phyloP scores from a whole-genome alignment of 1,140 invertebrate genomes.

The Babylonia areolata region DNA sequence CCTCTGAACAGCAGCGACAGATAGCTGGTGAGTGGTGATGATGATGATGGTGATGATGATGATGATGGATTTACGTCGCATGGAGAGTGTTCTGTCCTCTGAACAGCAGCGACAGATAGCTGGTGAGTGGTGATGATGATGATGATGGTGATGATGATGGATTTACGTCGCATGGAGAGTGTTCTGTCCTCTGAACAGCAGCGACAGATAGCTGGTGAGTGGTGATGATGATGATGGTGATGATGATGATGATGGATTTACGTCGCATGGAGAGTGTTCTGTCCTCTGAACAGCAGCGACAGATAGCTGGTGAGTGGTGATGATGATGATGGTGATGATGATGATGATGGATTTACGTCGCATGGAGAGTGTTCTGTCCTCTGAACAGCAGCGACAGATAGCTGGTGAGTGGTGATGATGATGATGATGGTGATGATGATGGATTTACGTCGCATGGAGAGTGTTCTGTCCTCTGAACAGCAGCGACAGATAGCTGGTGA shows the following conservation, averaged over 20 bases:
- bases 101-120: conserved; percentile 75
- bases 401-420: conserved; percentile 54
- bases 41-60: conserved; percentile 55
- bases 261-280: conserved; percentile 75
- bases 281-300: conserved; percentile 74
- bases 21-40: conserved; percentile 45
- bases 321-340: background rate
- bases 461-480: conserved; percentile 76
- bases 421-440: background rate
- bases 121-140: conserved; percentile 53
- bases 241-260: conserved; percentile 76
- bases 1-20: conserved; percentile 74
- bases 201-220: conserved; percentile 66
- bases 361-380: conserved; percentile 75
- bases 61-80: conserved; percentile 76
- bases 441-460: conserved; percentile 76
- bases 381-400: conserved; percentile 75
- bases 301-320: conserved; percentile 63
- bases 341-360: conserved; percentile 71
- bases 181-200: conserved; percentile 76
- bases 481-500: conserved; percentile 61
- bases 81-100: conserved; percentile 75
- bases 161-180: conserved; percentile 75
- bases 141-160: conserved; percentile 74
- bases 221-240: background rate